Base-by-base conservation (phyloP, 2,113 vertebrate species). In the Anoura caudifer region DNA sequence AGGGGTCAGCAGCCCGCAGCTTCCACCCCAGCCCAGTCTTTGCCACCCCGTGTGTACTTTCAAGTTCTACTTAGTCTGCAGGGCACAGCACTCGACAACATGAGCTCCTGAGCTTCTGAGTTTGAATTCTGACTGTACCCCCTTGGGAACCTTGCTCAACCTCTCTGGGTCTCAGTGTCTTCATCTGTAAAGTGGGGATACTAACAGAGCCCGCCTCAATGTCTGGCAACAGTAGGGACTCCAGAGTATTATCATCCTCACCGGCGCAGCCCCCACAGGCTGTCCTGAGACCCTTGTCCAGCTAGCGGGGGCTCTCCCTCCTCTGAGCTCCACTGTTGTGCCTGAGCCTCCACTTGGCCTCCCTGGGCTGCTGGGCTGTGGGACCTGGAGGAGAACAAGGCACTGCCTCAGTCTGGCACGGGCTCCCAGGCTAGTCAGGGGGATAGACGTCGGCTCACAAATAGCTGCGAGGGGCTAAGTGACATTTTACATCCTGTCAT, bases 401-500 rank as follows among this genome's bases (percentile, higher is more conserved):
- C 22, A 47, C 13, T 14, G 22, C 3, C 19, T 7, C 33, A 41
- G 36, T 13, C 11, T 31, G 26, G 5, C 22, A 28, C 8, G 38
- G 80, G 50, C 4, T 59, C 54, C 36, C 93, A 95, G 77, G 87
- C 67, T 72, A 45, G 43, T 31, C 75, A 81, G 36, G 73, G 41
- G 45, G 59, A 88, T 17, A 77, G 91, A 86, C 47, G 28, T 3
- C 12, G 33, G 83, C 52, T 92, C 65, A 75, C 63, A 92, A 77
- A 81, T 2, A 80, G 70, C 54, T 50, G 26, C 10, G 50, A 69
- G 72, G 61, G 65, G 43, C 56, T 73, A 36, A 79, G 69, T 76
- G 73, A 91, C 56, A 95, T 95, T 96, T 95, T n/a, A 87, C 28
- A 90, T 84, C 84, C 86, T 93, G 65, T 93, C 84, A 95, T n/a